Evolutionary conservation across 2,797 vertebrate genomes (phyloP).

Genomic region (Cacajao melanocephalus): DNA sequence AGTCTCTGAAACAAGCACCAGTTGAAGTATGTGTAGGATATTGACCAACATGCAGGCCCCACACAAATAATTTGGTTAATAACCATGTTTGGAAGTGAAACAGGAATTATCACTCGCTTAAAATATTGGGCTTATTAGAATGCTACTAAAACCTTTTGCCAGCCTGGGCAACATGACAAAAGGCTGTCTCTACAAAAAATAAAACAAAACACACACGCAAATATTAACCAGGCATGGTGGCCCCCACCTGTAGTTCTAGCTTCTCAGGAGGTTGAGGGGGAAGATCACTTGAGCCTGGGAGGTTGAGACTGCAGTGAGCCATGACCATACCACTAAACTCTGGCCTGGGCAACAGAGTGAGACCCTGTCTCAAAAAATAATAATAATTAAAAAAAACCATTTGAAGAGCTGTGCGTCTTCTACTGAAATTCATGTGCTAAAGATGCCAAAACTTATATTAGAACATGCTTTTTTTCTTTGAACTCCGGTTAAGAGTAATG

Average conservation of each 20-base stretch:
- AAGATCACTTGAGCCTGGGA: background rate
- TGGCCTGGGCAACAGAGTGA: too few relatives aligned
- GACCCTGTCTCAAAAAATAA: too few relatives aligned
- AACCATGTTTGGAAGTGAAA: constrained; percentile 27
- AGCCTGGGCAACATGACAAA: background rate
- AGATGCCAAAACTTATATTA: constrained; percentile 3
- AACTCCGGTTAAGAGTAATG: background rate
- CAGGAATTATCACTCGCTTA: background rate
- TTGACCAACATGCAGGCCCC: background rate
- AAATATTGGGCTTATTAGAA: background rate
- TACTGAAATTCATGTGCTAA: constrained; percentile 4
- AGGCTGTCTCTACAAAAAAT: background rate
- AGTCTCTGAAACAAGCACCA: constrained; percentile 12
- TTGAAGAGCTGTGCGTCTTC: constrained; percentile 17
- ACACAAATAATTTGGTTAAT: constrained; percentile 8
- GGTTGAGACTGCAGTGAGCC: too few relatives aligned
- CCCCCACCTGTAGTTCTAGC: background rate
- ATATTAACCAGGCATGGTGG: background rate
- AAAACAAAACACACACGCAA: background rate
- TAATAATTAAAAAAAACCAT: background rate
- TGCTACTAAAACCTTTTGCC: background rate
- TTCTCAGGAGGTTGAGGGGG: background rate
- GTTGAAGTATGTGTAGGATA: background rate
- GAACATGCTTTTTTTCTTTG: background rate
- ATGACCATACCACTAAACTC: too few relatives aligned